Evolutionary conservation across 2,888 invertebrate species (phyloP).

Genomic region (Drosophila sordidapex): DNA sequence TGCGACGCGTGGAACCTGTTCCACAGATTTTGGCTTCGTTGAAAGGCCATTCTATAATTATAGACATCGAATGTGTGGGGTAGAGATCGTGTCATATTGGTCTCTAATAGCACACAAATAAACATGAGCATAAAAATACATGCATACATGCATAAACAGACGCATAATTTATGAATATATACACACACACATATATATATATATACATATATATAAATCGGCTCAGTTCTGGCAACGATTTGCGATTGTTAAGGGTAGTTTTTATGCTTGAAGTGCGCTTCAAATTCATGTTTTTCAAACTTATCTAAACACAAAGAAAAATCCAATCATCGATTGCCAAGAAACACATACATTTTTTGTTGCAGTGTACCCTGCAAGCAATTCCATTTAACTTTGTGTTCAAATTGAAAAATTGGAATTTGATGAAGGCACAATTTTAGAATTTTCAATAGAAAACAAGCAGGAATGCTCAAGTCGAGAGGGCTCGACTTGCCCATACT

Average conservation of each 20-base stretch:
- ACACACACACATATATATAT: not conserved
- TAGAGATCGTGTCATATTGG: conserved; percentile 54
- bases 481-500: not conserved
- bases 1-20: conserved; percentile 68
- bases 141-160: conserved; percentile 1
- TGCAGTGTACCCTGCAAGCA: not conserved
- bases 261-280: not conserved
- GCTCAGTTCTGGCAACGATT: not conserved
- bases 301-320: not conserved
- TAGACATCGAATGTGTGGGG: conserved; percentile 47
- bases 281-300: not conserved
- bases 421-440: not conserved
- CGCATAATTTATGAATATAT: not conserved
- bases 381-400: not conserved
- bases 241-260: not conserved
- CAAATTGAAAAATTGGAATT: not conserved
- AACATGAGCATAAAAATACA: conserved; percentile 54
- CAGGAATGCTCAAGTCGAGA: not conserved
- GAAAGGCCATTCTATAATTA: conserved; percentile 65
- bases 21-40: conserved; percentile 49
- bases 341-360: not conserved
- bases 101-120: conserved; percentile 60
- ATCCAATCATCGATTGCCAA: not conserved
- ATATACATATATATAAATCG: not conserved
- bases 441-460: not conserved